Evolutionary conservation across 1,140 invertebrate genomes (phyloP).

Genomic region (Bombus consobrinus): DNA sequence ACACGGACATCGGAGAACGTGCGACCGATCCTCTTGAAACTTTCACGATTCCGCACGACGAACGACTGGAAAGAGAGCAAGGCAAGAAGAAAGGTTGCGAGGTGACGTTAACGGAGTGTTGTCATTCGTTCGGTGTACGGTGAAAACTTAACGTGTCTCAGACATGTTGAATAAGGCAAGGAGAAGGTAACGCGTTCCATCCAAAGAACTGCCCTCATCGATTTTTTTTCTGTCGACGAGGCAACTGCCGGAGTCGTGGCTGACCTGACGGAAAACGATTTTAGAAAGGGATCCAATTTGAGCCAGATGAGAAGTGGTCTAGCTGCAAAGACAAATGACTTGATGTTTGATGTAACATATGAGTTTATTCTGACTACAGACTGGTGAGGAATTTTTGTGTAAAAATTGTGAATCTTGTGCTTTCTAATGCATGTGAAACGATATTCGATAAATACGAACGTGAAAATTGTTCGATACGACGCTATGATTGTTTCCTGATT

Average conservation of each 20-base stretch:
- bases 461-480: too few relatives aligned
- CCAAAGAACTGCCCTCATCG: slow-evolving; percentile 40
- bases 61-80: neutral
- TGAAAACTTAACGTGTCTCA: slow-evolving; percentile 63
- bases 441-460: too few relatives aligned
- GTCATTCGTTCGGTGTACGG: slow-evolving; percentile 56
- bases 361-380: neutral
- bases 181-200: slow-evolving; percentile 28
- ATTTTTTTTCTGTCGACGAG: slow-evolving; percentile 31
- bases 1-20: neutral
- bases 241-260: neutral
- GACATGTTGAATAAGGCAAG: slow-evolving; percentile 61
- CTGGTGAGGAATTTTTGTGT: neutral
- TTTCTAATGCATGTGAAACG: too few relatives aligned
- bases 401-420: neutral
- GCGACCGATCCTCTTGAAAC: slow-evolving; percentile 52
- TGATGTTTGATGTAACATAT: neutral
- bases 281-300: slow-evolving; percentile 24
- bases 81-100: neutral
- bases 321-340: neutral
- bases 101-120: slow-evolving; percentile 56
- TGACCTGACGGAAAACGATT: slow-evolving; percentile 6
- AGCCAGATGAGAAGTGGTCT: neutral
- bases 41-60: slow-evolving; percentile 53
- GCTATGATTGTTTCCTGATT: too few relatives aligned